phyloP scores from a whole-genome alignment of 2,797 vertebrate species.

The Lagorchestes hirsutus region DNA sequence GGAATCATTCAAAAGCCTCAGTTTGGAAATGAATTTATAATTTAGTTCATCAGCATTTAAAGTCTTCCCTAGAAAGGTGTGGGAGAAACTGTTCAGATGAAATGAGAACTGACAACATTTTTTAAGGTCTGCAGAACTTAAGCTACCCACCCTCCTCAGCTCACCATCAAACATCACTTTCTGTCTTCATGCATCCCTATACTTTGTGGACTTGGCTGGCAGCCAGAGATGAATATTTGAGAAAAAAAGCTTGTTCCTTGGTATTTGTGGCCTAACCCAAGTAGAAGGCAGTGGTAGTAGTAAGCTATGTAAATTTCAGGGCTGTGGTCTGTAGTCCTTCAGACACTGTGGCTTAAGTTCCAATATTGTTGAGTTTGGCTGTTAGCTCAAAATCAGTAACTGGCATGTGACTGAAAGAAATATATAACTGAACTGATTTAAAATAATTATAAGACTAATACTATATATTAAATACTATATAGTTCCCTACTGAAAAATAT shows the following conservation, averaged over 20 bases:
- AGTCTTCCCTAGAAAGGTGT: slow-evolving; percentile 28
- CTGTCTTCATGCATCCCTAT: slow-evolving; percentile 14
- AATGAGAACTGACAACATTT: slow-evolving; percentile 48
- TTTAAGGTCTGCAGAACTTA: slow-evolving; percentile 1
- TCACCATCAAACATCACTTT: slow-evolving; percentile 15
- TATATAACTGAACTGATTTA: slow-evolving; percentile 29
- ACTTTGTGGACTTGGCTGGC: slow-evolving; percentile 29
- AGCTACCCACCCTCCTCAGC: not conserved
- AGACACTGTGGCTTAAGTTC: slow-evolving; percentile 34
- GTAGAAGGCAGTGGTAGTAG: not conserved
- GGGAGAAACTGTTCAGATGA: slow-evolving; percentile 38
- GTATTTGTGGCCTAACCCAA: not conserved
- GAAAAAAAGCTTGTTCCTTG: not conserved
- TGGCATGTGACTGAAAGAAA: not conserved
- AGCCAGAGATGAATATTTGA: slow-evolving; percentile 5
- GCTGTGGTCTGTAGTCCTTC: slow-evolving; percentile 10
- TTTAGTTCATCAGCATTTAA: not conserved
- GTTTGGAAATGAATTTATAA: slow-evolving; percentile 48
- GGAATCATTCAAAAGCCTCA: slow-evolving; percentile 27
- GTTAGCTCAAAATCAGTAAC: not conserved
- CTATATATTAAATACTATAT: not conserved
- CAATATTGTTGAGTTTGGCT: slow-evolving; percentile 19
- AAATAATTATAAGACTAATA: slow-evolving; percentile 24
- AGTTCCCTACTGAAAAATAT: slow-evolving; percentile 14
- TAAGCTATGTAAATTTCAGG: slow-evolving; percentile 8